Conservation (phyloP, 2,113 vertebrate species). For the Chamaea fasciata region DNA sequence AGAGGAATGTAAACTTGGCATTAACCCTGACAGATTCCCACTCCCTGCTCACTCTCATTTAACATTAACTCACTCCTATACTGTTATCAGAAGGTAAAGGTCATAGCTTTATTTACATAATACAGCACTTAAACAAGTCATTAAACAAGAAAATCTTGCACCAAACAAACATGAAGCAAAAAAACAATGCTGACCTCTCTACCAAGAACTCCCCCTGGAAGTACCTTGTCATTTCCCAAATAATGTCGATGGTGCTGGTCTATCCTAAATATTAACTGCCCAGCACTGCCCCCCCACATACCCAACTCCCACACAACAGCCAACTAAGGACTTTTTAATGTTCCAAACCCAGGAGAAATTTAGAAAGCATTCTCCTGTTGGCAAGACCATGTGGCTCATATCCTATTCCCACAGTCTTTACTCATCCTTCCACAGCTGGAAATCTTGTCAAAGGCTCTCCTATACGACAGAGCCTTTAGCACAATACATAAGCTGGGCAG, state of each 20-base stretch:
- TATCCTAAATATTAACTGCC: constrained; percentile 28
- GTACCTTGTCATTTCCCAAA: background rate
- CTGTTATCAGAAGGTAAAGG: constrained; percentile 47
- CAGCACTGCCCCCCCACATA: background rate
- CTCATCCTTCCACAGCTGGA: constrained; percentile 64
- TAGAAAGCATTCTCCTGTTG: constrained; percentile 37
- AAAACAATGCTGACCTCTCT: constrained; percentile 20
- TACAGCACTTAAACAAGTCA: background rate
- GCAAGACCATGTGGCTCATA: constrained; percentile 8
- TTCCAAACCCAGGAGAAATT: constrained; percentile 41
- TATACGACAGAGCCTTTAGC: constrained; percentile 9
- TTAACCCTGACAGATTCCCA: constrained; percentile 16
- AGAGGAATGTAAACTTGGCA: constrained; percentile 70
- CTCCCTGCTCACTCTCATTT: constrained; percentile 15
- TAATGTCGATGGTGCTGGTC: background rate
- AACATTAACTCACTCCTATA: constrained; percentile 41
- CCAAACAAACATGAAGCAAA: constrained; percentile 3
- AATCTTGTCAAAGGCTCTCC: constrained; percentile 51
- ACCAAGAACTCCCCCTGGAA: constrained; percentile 1
- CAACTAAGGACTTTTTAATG: background rate
- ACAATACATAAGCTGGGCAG: constrained; percentile 57
- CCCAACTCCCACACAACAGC: background rate
- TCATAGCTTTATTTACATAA: constrained; percentile 57
- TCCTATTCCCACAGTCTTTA: constrained; percentile 66
- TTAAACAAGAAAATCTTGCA: constrained; percentile 18